Conservation (phyloP, 2,113 vertebrate genomes). For the Tupaia chinensis region DNA sequence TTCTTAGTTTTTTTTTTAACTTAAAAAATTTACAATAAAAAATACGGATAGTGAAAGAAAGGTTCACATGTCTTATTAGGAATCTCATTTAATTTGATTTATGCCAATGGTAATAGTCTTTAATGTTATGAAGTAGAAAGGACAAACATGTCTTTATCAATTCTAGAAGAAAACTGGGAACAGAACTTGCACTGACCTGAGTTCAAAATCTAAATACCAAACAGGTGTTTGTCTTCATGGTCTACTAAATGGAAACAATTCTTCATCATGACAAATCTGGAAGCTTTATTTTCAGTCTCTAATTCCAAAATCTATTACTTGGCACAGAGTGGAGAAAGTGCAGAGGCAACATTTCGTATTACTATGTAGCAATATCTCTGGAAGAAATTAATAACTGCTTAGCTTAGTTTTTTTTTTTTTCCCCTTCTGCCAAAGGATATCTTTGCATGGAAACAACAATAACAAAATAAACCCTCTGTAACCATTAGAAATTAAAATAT, state of each 20-base stretch:
- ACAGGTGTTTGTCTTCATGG: constrained; percentile 31
- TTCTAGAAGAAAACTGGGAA: not conserved
- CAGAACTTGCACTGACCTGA: not conserved
- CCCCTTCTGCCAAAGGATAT: constrained; percentile 48
- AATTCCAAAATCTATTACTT: constrained; percentile 43
- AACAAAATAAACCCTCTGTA: not conserved
- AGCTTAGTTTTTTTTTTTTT: not conserved
- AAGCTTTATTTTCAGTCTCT: constrained; percentile 27
- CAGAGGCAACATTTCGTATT: not conserved
- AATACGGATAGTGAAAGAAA: not conserved
- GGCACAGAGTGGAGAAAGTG: not conserved
- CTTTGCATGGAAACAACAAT: constrained; percentile 39
- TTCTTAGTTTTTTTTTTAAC: constrained; percentile 14
- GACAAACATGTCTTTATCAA: constrained; percentile 3
- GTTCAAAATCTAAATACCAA: constrained; percentile 44
- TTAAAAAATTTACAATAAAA: constrained; percentile 52
- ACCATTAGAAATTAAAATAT: constrained; percentile 60
- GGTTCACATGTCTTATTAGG: not conserved
- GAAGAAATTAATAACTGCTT: constrained; percentile 45
- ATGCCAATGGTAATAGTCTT: not conserved
- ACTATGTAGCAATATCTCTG: not conserved
- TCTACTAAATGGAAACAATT: constrained; percentile 25
- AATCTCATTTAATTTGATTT: not conserved
- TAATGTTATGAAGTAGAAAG: not conserved
- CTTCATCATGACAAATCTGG: constrained; percentile 38